Conservation (phyloP, 2,797 vertebrate species). For the Acanthiza pusilla region DNA sequence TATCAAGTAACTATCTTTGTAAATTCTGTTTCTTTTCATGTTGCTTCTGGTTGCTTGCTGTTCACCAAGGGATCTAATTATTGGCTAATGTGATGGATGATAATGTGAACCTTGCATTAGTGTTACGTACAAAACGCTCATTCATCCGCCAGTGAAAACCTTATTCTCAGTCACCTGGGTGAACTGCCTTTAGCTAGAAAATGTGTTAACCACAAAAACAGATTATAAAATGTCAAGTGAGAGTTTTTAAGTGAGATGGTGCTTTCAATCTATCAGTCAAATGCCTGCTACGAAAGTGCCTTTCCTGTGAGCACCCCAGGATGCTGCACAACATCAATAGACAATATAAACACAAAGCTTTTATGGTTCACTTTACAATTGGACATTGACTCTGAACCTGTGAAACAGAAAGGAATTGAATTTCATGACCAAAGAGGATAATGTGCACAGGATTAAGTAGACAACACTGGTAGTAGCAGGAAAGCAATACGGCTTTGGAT, state of each 20-base stretch:
- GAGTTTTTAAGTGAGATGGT: conserved; percentile 6
- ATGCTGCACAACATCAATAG: conserved; percentile 32
- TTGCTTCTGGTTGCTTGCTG: background rate
- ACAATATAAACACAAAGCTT: conserved; percentile 45
- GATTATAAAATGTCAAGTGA: conserved; percentile 1
- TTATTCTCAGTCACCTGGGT: background rate
- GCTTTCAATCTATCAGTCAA: conserved; percentile 56
- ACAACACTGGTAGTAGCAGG: background rate
- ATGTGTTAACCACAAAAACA: conserved; percentile 42
- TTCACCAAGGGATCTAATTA: conserved; percentile 3
- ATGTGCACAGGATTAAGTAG: conserved; percentile 29
- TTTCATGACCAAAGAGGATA: conserved; percentile 34
- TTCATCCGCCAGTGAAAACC: background rate
- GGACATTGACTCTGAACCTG: conserved; percentile 47
- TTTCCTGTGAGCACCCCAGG: conserved; percentile 45
- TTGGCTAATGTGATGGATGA: background rate
- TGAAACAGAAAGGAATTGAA: conserved; percentile 56
- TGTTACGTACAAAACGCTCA: background rate
- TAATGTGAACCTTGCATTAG: background rate
- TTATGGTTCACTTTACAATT: conserved; percentile 59
- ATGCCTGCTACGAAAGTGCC: conserved; percentile 16
- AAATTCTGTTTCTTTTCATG: background rate
- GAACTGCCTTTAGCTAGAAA: conserved; percentile 20
- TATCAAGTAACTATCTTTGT: background rate
- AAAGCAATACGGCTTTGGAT: background rate